Base-by-base conservation (phyloP, 92 coral and sea anemone genomes). In the Virgularia gustaviana region DNA sequence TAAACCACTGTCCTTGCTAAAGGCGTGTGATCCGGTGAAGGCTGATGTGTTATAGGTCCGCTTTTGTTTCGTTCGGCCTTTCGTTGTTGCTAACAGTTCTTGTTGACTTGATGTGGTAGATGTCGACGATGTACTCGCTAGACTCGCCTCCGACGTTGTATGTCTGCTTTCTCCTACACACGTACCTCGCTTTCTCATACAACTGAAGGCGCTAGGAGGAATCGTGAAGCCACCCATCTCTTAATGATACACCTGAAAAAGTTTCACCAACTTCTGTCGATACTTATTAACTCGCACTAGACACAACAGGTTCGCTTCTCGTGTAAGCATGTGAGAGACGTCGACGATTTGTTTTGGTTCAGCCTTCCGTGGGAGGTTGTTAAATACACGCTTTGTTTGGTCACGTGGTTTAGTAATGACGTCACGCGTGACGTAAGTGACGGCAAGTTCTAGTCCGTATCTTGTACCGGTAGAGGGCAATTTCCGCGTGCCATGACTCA, bases 1-100 rank as follows among this genome's bases (percentile, higher is more conserved):
- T 33, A 30, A 68, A 13, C 75, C 75, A 8, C 61, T 31, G 36
- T 68, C 51, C 51, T 68, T 68, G 15, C 60, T 31, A 20, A 68
- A 68, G 23, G 36, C 75, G 32, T 59, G 30, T 68, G 75, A 61
- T 20, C 75, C 75, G 18, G 27, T 22, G 75, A 68, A 68, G 24
- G 75, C 59, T 32, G 75, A 68, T 8, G 75, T 30, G 9, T 47
- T 68, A 61, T 51, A 49, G 3, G 29, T 52, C 3, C 29, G 5
- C 30, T 22, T 52, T 3, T 15, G 3, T 22, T 15, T 15, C 13
- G 29, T 3, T 52, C 30, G 58, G 30, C 31, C 4, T 15, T 52
- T 33, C 3, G 22, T 6, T 9, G 30, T 22, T 1, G 7, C 4
- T 2, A 52, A 33, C 31, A 52, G 30, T 16, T 11, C 6, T 22